A percentile compares a stretch with the other conserved stretches of the same genome.
Conservation (phyloP, 2,888 invertebrate species). For the Meiosimyza decipiens region DNA sequence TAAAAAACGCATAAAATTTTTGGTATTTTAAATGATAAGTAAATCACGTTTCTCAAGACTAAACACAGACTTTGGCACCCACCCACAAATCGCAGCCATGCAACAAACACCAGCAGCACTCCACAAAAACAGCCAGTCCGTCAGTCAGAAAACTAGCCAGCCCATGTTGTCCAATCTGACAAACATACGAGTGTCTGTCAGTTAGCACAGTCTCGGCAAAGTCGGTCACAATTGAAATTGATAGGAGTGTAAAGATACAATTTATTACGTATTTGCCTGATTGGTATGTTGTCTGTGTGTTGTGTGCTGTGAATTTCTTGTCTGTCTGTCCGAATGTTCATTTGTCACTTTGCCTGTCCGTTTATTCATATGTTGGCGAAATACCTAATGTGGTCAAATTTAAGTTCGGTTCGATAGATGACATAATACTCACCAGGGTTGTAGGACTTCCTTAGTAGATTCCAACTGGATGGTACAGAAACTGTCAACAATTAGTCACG, state of each 20-base stretch:
- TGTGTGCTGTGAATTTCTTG: background rate
- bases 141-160: constrained; percentile 6
- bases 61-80: constrained; percentile 6
- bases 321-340: background rate
- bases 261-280: constrained; percentile 33
- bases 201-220: background rate
- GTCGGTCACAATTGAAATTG: constrained; percentile 22
- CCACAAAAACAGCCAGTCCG: background rate
- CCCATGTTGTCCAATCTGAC: constrained; percentile 3
- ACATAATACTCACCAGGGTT: too few relatives aligned
- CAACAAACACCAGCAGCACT: constrained; percentile 1
- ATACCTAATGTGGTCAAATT: too few relatives aligned
- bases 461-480: too few relatives aligned
- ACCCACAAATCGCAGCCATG: background rate
- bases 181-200: background rate
- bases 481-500: too few relatives aligned
- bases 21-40: background rate
- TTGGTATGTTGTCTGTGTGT: constrained; percentile 15
- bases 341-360: too few relatives aligned
- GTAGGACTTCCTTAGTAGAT: too few relatives aligned
- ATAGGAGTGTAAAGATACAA: background rate
- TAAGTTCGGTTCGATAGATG: too few relatives aligned
- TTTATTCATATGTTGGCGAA: too few relatives aligned
- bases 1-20: constrained; percentile 41
- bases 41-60: constrained; percentile 41